Evolutionary conservation across 37 sponge, comb jelly and placozoan species (phyloP).

Genomic region (Haliclona indistincta): DNA sequence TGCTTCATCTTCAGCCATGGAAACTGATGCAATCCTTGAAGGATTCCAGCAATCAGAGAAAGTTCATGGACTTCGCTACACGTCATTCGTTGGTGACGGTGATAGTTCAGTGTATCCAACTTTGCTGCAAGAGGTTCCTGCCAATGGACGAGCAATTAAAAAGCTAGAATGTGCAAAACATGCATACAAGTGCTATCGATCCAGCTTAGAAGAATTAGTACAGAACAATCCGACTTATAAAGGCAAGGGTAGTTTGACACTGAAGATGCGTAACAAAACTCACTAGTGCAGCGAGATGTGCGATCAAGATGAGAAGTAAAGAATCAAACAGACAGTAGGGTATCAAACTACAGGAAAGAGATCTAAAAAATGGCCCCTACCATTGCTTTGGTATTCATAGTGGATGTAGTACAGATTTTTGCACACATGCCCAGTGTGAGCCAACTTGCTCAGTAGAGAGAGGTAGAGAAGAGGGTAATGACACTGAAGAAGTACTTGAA

Average conservation of each 20-base stretch:
- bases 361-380: constrained; percentile 39
- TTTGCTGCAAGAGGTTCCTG: constrained; percentile 24
- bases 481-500: too few relatives aligned
- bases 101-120: constrained; percentile 42
- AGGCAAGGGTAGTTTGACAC: constrained; percentile 35
- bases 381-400: constrained; percentile 38
- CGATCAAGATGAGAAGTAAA: constrained; percentile 34
- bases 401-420: constrained; percentile 44
- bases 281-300: constrained; percentile 35
- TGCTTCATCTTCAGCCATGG: constrained; percentile 40
- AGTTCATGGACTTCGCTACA: constrained; percentile 47
- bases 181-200: constrained; percentile 43
- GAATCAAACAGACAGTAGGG: constrained; percentile 21
- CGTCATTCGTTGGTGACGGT: constrained; percentile 27
- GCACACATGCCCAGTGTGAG: too few relatives aligned
- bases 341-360: constrained; percentile 2
- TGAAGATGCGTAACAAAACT: constrained; percentile 17
- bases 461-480: too few relatives aligned
- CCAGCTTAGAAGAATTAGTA: constrained; percentile 35
- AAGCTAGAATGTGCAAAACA: constrained; percentile 68
- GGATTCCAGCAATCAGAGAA: constrained; percentile 40
- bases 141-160: constrained; percentile 25
- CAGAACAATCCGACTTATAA: constrained; percentile 44
- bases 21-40: constrained; percentile 46
- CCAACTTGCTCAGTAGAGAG: too few relatives aligned